Conservation (phyloP, 2,888 invertebrate genomes). For the Trichopoda pennipes region DNA sequence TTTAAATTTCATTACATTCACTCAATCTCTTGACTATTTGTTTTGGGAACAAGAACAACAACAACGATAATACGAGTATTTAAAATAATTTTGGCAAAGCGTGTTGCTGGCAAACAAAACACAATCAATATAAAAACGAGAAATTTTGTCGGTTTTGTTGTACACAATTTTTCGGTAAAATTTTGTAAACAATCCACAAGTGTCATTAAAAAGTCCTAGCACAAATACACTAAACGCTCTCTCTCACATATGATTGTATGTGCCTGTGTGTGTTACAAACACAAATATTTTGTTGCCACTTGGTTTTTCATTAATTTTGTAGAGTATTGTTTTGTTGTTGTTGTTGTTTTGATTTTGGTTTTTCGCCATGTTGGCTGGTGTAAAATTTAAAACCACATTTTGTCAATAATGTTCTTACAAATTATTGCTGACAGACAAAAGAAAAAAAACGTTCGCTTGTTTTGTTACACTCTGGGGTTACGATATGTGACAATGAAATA, state of each 20-base stretch:
- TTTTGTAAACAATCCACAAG: conserved; percentile 70
- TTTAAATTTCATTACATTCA: conserved; percentile 54
- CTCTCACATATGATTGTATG: neutral
- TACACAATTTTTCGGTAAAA: conserved; percentile 52
- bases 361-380: conserved; percentile 38
- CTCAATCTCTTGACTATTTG: conserved; percentile 21
- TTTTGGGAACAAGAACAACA: conserved; percentile 7
- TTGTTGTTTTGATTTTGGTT: conserved; percentile 30
- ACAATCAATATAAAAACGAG: conserved; percentile 21
- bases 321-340: conserved; percentile 2
- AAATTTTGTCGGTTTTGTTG: conserved; percentile 53
- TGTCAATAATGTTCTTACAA: conserved; percentile 68
- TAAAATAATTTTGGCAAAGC: neutral
- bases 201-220: conserved; percentile 61
- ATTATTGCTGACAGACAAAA: conserved; percentile 60
- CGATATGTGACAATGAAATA: neutral
- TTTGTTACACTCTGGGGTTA: neutral
- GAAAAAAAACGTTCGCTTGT: conserved; percentile 26
- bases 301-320: conserved; percentile 38
- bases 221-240: neutral
- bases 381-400: conserved; percentile 64
- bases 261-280: neutral
- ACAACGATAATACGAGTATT: neutral
- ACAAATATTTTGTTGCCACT: conserved; percentile 46
- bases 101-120: neutral